Base-by-base conservation (phyloP, 2,113 vertebrate genomes). In the Oreochromis aureus region DNA sequence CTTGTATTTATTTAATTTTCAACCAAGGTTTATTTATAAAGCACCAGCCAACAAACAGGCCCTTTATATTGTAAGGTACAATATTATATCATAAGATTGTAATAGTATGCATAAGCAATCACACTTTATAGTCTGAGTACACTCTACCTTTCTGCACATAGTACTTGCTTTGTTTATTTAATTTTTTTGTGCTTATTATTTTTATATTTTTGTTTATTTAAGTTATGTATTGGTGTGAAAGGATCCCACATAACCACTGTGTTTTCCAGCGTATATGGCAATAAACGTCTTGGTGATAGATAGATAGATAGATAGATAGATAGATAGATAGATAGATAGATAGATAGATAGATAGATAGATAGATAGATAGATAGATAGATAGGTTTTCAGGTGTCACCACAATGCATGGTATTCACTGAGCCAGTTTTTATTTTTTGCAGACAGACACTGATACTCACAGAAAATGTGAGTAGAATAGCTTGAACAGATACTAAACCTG, bases 161-260 rank as follows among this genome's bases (percentile, higher is more conserved):
- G 18, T 66, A 66, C 61, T 39, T 66, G 61, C 34, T 39, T 39
- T 66, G 19, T 39, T 66, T 39, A 7, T 66, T 66, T 3, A 39
- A 39, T 66, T 66, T 39, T 66, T 66, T 4, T 66, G 34, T 39
- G 18, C 61, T n/a, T 39, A 66, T 66, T 66, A 66, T 39, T n/a
- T 66, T 66, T 66, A 6, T 66, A 39, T 66, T 66, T 66, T 39
- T n/a, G 34, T n/a, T 66, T n/a, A 66, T 66, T 66, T 66, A 36
- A 66, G 10, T 39, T 66, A 39, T 39, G 32, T 63, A 36, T 63
- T 63, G 32, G 32, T 63, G 18, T 36, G 59, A 63, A 63, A 63
- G 32, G 32, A 36, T 18, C 59, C 32, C 6, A 0, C 1, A 66
- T 66, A 36, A 66, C 27, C 27, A 27, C 27, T 27, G 27, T 27